Conservation (phyloP, 2,113 vertebrate genomes). For the Tupaia chinensis region DNA sequence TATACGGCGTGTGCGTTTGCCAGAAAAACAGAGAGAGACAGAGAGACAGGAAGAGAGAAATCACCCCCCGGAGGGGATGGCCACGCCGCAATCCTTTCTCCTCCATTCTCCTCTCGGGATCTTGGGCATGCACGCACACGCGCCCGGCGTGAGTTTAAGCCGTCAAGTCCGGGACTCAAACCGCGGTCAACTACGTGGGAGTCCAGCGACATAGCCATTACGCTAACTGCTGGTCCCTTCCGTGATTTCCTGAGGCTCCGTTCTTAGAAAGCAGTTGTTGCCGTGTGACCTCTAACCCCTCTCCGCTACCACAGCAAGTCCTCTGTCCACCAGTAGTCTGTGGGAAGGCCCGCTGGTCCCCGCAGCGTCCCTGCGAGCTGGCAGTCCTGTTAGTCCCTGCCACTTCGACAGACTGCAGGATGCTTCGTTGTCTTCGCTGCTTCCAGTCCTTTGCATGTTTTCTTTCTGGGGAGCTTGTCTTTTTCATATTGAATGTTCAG, state of each 20-base stretch:
- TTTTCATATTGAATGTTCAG: not conserved
- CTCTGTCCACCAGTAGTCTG: fast-evolving
- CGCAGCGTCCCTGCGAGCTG: fast-evolving
- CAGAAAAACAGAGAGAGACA: no score
- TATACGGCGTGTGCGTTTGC: no score
- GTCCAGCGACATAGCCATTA: no score
- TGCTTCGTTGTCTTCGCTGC: not conserved
- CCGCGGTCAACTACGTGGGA: no score
- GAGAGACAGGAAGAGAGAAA: no score
- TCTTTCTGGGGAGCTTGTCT: not conserved
- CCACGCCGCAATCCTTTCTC: no score
- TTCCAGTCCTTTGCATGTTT: not conserved
- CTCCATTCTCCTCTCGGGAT: no score
- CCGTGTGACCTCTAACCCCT: not conserved
- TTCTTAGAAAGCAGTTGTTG: conserved; percentile 36
- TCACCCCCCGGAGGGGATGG: no score
- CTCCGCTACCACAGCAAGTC: not conserved
- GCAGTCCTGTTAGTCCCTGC: not conserved
- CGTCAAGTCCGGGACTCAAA: no score
- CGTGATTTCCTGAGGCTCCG: conserved; percentile 13
- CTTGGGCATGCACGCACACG: no score
- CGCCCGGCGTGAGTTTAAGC: no score
- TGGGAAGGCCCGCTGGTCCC: not conserved
- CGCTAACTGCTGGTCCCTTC: no score
- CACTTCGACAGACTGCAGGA: not conserved